Base-by-base conservation (phyloP, 2,888 invertebrate genomes). In the Zygaena filipendulae region DNA sequence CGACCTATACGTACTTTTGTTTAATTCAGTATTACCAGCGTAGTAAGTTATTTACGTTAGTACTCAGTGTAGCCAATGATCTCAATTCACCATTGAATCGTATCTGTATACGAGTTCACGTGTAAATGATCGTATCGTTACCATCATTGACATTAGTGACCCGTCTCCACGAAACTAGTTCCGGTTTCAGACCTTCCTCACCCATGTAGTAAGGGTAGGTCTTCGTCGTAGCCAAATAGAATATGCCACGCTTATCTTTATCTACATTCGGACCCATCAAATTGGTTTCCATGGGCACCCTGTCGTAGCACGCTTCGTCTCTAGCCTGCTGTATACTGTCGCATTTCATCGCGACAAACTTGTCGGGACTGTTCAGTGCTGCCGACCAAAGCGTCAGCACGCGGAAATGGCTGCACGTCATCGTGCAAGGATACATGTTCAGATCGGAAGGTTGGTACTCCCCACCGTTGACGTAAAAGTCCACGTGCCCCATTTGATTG, bases 401-500 rank as follows among this genome's bases (percentile, higher is more conserved):
- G 13, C 66, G 45, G 8, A 77, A 75, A 43, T 79, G 77, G 34
- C 79, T 79, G 35, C 79, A 79, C 1, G 67, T 68, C 0, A 59
- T 46, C 0, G 68, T 58, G 29, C 77, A 79, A 2, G 69, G 67
- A 18, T 62, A 69, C 2, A 63, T 32, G 3, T 39, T 50, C 1
- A 74, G 40, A 18, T 75, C 70, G 0, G 71, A 58, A 1, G 77
- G 75, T 37, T 79, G 77, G 39, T 52, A 77, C 33, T 79, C 79
- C 0, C 77, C 79, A 0, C 79, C 79, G 21, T 79, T 79, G 1
- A 77, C 50, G 34, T 72, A 79, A 11, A 72, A 56, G 29, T 79
- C 75, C 0, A 77, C 60, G 29, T 79, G 77, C 0, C 79, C 79
- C 74, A 77, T 72, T 0, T 44, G 51, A 0, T 58, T 40, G 0